Evolutionary conservation across 2,888 invertebrate genomes (phyloP).

Genomic region (Sympetrum striolatum): DNA sequence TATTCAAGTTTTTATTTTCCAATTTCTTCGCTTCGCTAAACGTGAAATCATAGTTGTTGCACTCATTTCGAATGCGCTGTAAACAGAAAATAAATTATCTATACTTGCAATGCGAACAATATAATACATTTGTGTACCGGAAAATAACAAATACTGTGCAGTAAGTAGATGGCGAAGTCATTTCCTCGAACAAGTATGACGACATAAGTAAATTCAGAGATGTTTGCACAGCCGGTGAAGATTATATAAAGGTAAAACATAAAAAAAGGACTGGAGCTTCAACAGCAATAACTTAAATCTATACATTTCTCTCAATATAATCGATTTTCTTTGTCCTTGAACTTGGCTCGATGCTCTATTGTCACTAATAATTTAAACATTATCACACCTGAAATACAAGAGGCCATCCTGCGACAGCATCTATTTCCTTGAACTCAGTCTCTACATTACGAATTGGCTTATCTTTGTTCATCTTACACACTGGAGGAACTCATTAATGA

Average conservation of each 20-base stretch:
- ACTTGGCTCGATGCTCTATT: conserved; percentile 31
- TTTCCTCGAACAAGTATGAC: not conserved
- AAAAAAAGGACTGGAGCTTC: too few relatives aligned
- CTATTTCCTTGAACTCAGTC: conserved; percentile 75
- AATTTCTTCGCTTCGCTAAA: conserved; percentile 74
- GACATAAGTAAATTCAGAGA: too few relatives aligned
- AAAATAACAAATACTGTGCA: not conserved
- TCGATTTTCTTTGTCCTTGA: conserved; percentile 40
- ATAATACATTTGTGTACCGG: not conserved
- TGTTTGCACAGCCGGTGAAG: too few relatives aligned
- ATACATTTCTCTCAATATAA: not conserved
- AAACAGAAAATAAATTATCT: conserved; percentile 53
- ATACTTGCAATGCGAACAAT: not conserved
- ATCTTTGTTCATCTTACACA: conserved; percentile 42
- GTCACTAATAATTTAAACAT: not conserved
- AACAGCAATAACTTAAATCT: not conserved
- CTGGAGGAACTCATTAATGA: conserved; percentile 23
- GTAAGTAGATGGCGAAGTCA: not conserved
- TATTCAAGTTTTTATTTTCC: conserved; percentile 82
- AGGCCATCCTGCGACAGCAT: conserved; percentile 74
- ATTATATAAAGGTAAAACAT: too few relatives aligned
- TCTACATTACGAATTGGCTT: conserved; percentile 60
- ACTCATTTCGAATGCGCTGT: conserved; percentile 77
- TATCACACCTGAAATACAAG: conserved; percentile 72
- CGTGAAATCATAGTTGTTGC: conserved; percentile 65